phyloP scores from a whole-genome alignment of 23 tunicate species.

The Ascidia mentula region DNA sequence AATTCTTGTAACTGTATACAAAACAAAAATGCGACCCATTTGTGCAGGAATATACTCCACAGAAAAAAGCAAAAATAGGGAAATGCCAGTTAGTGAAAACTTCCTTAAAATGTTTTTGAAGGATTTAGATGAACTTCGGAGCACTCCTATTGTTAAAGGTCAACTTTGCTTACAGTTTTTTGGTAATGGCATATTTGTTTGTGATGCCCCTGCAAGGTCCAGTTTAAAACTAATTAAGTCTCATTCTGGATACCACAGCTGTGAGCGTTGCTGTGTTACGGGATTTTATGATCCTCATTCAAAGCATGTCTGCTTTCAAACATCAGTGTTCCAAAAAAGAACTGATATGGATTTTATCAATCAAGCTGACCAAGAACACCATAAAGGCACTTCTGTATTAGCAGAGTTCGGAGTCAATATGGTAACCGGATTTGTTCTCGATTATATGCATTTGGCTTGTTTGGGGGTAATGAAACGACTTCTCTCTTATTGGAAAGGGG shows the following conservation, averaged over 20 bases:
- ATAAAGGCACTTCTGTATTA: background rate
- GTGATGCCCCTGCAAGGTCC: constrained; percentile 56
- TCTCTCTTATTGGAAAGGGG: background rate
- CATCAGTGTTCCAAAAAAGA: background rate
- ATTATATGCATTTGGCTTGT: background rate
- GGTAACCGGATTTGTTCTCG: constrained; percentile 42
- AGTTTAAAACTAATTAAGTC: constrained; percentile 25
- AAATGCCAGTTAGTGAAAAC: constrained; percentile 38
- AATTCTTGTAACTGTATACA: constrained; percentile 36
- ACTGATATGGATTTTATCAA: constrained; percentile 23
- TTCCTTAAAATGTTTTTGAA: constrained; percentile 33
- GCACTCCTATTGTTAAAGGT: background rate
- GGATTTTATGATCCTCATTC: constrained; percentile 18
- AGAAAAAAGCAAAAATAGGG: constrained; percentile 22
- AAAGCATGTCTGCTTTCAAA: constrained; percentile 10
- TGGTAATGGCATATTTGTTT: constrained; percentile 14
- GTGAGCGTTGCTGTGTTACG: constrained; percentile 37
- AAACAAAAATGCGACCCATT: constrained; percentile 38
- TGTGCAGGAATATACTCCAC: constrained; percentile 50
- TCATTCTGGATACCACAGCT: constrained; percentile 45
- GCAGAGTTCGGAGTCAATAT: constrained; percentile 17
- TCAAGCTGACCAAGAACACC: background rate
- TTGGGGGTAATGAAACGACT: background rate
- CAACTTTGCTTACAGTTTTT: background rate
- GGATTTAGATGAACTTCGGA: constrained; percentile 16